phyloP scores from a whole-genome alignment of 2,113 vertebrate species.

The Strigops habroptila region DNA sequence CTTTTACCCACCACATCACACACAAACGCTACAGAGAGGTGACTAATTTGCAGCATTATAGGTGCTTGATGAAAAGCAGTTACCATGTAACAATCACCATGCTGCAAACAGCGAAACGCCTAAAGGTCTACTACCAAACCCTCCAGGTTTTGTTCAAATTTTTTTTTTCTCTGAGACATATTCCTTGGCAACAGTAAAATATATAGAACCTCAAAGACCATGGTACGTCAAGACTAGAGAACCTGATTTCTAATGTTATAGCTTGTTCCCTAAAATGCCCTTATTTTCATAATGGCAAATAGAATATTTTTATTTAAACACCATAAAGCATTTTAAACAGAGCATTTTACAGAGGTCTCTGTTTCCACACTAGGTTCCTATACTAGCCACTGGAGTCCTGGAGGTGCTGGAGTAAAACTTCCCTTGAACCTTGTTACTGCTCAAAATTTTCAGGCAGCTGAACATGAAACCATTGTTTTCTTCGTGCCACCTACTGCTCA shows the following conservation, averaged over 20 bases:
- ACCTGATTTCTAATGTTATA: neutral
- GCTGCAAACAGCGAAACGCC: neutral
- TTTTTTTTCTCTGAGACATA: neutral
- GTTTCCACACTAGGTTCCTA: neutral
- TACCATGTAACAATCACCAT: accelerated
- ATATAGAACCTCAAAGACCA: neutral
- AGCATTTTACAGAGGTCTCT: neutral
- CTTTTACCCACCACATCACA: neutral
- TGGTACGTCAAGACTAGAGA: neutral
- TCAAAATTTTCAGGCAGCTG: neutral
- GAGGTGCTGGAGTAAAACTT: neutral
- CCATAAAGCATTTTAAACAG: neutral
- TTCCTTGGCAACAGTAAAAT: neutral
- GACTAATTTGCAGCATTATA: neutral
- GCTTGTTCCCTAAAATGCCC: neutral
- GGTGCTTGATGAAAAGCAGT: neutral
- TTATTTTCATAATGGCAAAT: neutral
- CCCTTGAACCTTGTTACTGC: neutral
- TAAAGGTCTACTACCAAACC: neutral
- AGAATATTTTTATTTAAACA: neutral
- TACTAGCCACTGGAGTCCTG: neutral
- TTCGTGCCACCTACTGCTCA: neutral
- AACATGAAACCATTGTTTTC: neutral
- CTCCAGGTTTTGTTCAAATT: neutral
- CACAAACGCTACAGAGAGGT: neutral